A percentile compares a stretch with the other conserved stretches of the same genome.
These are phyloP conservation scores for Mus pahari DNA, from an alignment of 2,113 vertebrate species.

Conservation along the genomic window DNA sequence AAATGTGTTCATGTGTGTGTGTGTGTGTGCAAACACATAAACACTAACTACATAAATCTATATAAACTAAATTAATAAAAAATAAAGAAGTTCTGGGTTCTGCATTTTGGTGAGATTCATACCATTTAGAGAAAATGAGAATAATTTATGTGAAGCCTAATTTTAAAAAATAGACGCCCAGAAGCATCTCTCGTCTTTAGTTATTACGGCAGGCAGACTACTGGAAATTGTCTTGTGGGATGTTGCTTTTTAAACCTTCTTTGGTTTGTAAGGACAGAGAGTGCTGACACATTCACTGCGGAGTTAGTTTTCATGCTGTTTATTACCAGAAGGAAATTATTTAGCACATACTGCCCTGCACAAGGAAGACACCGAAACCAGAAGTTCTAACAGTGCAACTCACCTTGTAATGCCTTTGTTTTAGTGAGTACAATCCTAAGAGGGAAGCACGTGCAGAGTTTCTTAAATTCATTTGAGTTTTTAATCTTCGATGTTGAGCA, in stretches of 20 bases:
- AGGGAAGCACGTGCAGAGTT: neutral
- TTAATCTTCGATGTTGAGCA: slow-evolving; percentile 7
- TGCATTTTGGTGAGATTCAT: neutral
- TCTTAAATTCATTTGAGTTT: slow-evolving; percentile 49
- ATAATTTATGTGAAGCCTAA: neutral
- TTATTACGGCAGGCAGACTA: neutral
- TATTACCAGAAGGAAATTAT: slow-evolving; percentile 28
- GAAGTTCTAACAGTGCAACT: slow-evolving; percentile 1
- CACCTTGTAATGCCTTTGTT: neutral
- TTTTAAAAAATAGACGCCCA: neutral
- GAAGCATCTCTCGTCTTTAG: neutral
- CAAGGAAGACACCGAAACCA: slow-evolving; percentile 25
- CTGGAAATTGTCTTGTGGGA: neutral
- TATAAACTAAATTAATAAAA: neutral
- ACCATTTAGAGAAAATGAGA: neutral
- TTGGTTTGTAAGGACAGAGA: neutral
- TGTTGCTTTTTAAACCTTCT: neutral
- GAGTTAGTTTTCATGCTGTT: slow-evolving; percentile 48
- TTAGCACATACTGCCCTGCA: slow-evolving; percentile 10
- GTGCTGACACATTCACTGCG: neutral
- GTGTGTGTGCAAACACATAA: neutral
- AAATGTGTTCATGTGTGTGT: neutral
- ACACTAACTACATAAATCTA: too few species aligned
- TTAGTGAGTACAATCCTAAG: neutral
- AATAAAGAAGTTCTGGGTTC: neutral